Conservation (phyloP, 2,113 vertebrate species). For the Scartelaos histophorus region DNA sequence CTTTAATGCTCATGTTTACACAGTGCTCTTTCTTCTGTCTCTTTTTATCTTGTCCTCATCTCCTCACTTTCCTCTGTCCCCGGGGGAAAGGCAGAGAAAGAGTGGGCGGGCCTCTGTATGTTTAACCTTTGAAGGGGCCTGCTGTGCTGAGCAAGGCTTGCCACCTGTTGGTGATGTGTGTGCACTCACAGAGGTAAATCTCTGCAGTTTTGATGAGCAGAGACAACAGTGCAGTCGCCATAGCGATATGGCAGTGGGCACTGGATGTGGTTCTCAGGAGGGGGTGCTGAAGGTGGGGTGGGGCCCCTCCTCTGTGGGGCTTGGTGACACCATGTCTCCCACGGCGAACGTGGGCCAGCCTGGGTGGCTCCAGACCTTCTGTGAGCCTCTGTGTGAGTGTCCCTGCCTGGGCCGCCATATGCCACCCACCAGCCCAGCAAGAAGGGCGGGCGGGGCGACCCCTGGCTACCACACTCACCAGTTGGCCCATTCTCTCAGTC, state of each 20-base stretch:
- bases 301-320: slow-evolving; percentile 62
- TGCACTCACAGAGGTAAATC: slow-evolving; percentile 72
- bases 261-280: slow-evolving; percentile 61
- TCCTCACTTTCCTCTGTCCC: slow-evolving; percentile 47
- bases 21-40: slow-evolving; percentile 15
- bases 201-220: slow-evolving; percentile 75
- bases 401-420: slow-evolving; percentile 75
- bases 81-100: slow-evolving; percentile 55
- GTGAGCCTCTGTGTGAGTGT: slow-evolving; percentile 61
- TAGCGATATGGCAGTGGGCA: slow-evolving; percentile 59
- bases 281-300: slow-evolving; percentile 62
- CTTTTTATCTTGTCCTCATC: slow-evolving; percentile 53
- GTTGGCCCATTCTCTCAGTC: slow-evolving; percentile 75
- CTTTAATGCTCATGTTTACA: slow-evolving; percentile 21
- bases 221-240: slow-evolving; percentile 73
- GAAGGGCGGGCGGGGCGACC: slow-evolving; percentile 61
- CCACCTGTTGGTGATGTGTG: slow-evolving; percentile 75
- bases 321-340: slow-evolving; percentile 78
- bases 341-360: slow-evolving; percentile 70
- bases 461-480: slow-evolving; percentile 70
- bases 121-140: slow-evolving; percentile 75
- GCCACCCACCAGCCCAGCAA: slow-evolving; percentile 69
- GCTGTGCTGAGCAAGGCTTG: slow-evolving; percentile 75
- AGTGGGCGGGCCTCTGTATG: slow-evolving; percentile 59
- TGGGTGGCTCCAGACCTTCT: slow-evolving; percentile 76